Evolutionary conservation across 2,113 vertebrate species (phyloP).

Genomic region (Dromas ardeola): DNA sequence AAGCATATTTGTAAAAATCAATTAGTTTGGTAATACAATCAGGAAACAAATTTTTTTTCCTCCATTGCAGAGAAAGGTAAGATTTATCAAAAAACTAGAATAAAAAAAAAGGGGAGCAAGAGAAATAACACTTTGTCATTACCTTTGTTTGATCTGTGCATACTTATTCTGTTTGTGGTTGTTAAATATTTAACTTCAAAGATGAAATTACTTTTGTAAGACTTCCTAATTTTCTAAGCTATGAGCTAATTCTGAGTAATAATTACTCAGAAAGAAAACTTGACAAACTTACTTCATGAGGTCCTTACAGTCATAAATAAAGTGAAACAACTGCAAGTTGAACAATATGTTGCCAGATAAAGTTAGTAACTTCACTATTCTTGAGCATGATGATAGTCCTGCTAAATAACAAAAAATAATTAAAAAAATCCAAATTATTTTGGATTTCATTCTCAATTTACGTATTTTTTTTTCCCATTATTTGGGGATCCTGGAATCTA

Average conservation of each 20-base stretch:
- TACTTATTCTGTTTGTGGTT: not conserved
- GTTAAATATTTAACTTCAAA: not conserved
- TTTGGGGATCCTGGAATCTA: not conserved
- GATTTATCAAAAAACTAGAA: not conserved
- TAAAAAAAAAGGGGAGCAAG: not conserved
- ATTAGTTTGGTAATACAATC: not conserved
- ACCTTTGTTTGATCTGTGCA: not conserved
- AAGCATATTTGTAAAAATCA: not conserved
- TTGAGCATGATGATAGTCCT: not conserved
- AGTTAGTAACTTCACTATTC: not conserved
- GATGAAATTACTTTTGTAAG: not conserved
- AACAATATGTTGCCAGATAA: not conserved
- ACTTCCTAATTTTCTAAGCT: not conserved
- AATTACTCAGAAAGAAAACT: not conserved
- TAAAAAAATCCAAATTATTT: not conserved
- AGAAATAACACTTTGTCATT: not conserved
- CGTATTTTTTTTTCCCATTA: not conserved
- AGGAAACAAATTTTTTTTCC: not conserved
- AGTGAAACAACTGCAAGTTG: not conserved
- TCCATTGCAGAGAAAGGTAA: not conserved
- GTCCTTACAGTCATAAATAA: not conserved
- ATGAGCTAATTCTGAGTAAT: not conserved
- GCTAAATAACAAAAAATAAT: not conserved
- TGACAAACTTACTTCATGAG: not conserved
- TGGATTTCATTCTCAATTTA: not conserved